These are phyloP conservation scores for Agriopis leucophaearia DNA, from an alignment of 2,888 invertebrate species.

Conservation along the genomic window DNA sequence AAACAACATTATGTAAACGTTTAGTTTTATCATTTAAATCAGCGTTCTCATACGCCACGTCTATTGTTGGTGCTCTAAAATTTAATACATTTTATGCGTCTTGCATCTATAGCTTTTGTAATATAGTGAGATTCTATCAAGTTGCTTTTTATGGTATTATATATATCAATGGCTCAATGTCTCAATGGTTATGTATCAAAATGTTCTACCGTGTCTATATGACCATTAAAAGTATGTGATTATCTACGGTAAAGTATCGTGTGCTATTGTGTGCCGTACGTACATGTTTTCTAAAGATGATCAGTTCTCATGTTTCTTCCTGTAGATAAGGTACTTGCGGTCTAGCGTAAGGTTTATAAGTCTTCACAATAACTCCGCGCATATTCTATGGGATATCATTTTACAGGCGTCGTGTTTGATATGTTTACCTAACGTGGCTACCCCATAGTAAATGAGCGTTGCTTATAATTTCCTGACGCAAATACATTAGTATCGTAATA, in stretches of 20 bases:
- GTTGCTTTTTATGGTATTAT: neutral
- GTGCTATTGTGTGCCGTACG: conserved; percentile 31
- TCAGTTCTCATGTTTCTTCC: conserved; percentile 63
- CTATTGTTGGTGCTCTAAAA: neutral
- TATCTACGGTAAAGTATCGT: conserved; percentile 4
- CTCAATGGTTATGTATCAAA: neutral
- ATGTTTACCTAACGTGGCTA: neutral
- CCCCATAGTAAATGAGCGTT: neutral
- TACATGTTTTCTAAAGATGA: conserved; percentile 51
- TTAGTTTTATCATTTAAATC: conserved; percentile 28
- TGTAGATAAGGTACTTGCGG: conserved; percentile 67
- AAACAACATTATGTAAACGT: conserved; percentile 24
- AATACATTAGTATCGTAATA: neutral
- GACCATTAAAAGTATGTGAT: neutral
- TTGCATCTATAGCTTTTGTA: too few species aligned
- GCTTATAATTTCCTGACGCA: conserved; percentile 5
- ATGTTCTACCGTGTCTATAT: neutral
- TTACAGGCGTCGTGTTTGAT: conserved; percentile 16
- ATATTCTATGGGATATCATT: conserved; percentile 29
- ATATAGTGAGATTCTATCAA: neutral
- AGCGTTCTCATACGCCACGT: conserved; percentile 1
- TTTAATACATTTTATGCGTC: neutral
- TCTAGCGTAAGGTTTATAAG: conserved; percentile 54
- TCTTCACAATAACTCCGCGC: conserved; percentile 43
- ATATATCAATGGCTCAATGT: too few species aligned